These are phyloP conservation scores for Heliconius hewitsoni DNA, from an alignment of 1,140 invertebrate species.

Conservation along the genomic window DNA sequence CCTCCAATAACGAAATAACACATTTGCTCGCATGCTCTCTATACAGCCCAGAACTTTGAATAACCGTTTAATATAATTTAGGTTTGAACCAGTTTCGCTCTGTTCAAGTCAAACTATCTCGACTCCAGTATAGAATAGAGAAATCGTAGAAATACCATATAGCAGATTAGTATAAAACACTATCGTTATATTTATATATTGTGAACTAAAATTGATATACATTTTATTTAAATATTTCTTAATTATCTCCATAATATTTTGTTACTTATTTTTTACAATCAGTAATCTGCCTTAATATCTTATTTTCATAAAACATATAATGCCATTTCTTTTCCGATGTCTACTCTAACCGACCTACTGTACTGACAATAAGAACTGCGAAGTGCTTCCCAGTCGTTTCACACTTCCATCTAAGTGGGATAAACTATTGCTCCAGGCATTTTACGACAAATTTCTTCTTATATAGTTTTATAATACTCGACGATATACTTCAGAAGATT, in stretches of 20 bases:
- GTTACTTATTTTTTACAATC: too few species aligned
- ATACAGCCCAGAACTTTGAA: constrained; percentile 14
- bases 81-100: constrained; percentile 28
- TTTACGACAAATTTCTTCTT: constrained; percentile 30
- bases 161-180: neutral
- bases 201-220: too few species aligned
- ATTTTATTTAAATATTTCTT: too few species aligned
- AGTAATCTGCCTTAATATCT: too few species aligned
- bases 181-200: neutral
- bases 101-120: constrained; percentile 33
- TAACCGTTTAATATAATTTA: constrained; percentile 34
- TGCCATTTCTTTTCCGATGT: neutral
- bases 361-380: constrained; percentile 34
- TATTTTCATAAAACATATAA: too few species aligned
- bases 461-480: constrained; percentile 17
- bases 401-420: constrained; percentile 35
- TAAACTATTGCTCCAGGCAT: constrained; percentile 35
- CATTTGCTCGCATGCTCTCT: neutral
- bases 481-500: constrained; percentile 3
- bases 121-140: neutral
- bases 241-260: too few species aligned
- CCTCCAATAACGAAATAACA: constrained; percentile 21
- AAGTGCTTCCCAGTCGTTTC: constrained; percentile 34
- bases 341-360: constrained; percentile 17
- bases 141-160: neutral